Evolutionary conservation across 2,888 invertebrate species (phyloP), one percentile per base, ranked within the genome.

Genomic region (Tipula confusa): DNA sequence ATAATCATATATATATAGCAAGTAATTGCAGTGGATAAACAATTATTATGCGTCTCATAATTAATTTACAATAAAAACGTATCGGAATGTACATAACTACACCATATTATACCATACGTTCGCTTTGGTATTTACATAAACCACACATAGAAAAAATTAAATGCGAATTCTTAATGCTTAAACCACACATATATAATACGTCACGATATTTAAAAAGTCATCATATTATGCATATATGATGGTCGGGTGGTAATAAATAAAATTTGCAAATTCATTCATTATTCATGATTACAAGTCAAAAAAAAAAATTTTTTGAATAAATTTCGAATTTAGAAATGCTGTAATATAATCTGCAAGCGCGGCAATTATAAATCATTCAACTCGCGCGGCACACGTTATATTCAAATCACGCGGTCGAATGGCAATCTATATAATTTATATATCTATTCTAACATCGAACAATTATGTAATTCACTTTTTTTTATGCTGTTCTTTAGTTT

Each of bases 221-320:
- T 64, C 24, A 64, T 7, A 64, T 43, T 43, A 43, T 15, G 43
- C 43, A 43, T 15, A 43, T 11, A 11, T 33, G 11, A 15, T 9
- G 24, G 24, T 24, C 64, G 18, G 9, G 24, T 9, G n/a, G n/a
- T n/a, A n/a, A n/a, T n/a, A n/a, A n/a, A 64, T 2, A 7, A 64
- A 64, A 64, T 64, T 64, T 64, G 64, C 64, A 64, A 64, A 64
- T 24, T 64, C 64, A 64, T 64, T 64, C 64, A 64, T 64, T 64
- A 64, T 64, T 24, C 64, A 64, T 64, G 64, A 64, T 64, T 64
- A 64, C 24, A 18, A 64, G 3, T 24, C 24, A 64, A 64, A 64
- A 64, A n/a, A n/a, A n/a, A n/a, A n/a, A n/a, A n/a, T n/a, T n/a
- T 9, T 64, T 38, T 64, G 13, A 64, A 64, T 64, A 64, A 64